Base-by-base conservation (phyloP, 2,113 vertebrate species). In the Uria lomvia region DNA sequence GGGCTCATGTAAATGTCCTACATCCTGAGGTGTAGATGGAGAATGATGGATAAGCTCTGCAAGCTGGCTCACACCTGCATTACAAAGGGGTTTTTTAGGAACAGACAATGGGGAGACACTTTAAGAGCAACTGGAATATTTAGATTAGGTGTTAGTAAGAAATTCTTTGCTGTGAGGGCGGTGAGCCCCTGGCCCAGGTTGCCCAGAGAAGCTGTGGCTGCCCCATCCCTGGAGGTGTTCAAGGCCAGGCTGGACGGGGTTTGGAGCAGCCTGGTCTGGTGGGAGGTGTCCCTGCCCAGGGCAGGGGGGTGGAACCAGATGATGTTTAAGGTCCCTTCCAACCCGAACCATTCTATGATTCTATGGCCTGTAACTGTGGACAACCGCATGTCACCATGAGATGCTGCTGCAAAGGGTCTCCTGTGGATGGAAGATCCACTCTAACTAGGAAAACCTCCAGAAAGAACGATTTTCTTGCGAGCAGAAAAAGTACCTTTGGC, bases 1-100 rank as follows among this genome's bases (percentile, higher is more conserved):
- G 60, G 20, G 12, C 17, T 77, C 1, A 0, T 53, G n/a, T 15
- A 47, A 66, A 26, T 3, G 3, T 29, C 73, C 50, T 12, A 5
- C 21, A 91, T 36, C 47, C 27, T 2, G 45, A 23, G 0, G 0
- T 10, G 70, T 14, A 29, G 38, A 2, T 16, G 34, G 27, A 26
- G 52, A 20, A 6, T 1, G 34, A n/a, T 5, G 27, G 40, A 3
- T 17, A 12, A 32, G 36, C 15, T 36, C 66, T 45, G 42, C 6
- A 34, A 42, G 34, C 32, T 71, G 68, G 21, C 30, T 40, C 45
- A 17, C 23, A 11, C 14, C 70, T 22, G 17, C 3, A 2, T 8
- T 43, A 14, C 26, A 18, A 71, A 3, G 13, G 29, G 24, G 2
- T 0, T 7, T 52, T 67, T 60, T 13, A 53, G 58, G 40, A 50